phyloP scores from a whole-genome alignment of 1,140 invertebrate genomes.

The Ladona fulva region DNA sequence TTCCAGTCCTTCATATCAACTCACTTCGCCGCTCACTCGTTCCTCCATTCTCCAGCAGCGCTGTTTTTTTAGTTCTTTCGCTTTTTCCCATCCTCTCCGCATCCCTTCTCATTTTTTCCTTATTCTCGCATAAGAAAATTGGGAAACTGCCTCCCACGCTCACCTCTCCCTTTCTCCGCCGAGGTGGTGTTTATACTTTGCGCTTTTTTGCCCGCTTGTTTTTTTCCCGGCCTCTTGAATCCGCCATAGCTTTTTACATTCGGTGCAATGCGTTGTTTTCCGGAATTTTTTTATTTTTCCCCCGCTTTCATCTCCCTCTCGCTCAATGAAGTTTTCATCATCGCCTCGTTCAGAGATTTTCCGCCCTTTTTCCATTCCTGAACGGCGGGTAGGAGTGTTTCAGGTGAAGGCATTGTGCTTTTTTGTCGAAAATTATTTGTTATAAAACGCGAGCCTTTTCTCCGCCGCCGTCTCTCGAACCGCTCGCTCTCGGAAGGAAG shows the following conservation, averaged over 20 bases:
- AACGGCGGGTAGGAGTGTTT: no score
- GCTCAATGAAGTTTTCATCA: no score
- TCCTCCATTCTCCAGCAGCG: background rate
- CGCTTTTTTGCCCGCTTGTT: constrained; percentile 3
- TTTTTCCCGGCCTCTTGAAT: background rate
- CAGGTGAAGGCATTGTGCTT: no score
- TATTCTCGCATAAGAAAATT: background rate
- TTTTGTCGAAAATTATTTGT: no score
- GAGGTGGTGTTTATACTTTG: background rate
- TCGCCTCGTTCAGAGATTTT: no score
- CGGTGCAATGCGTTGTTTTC: background rate
- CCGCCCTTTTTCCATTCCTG: no score
- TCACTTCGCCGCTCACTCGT: background rate
- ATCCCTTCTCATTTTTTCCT: background rate
- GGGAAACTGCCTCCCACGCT: background rate
- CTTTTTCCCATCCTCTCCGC: background rate
- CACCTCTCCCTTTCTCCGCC: background rate
- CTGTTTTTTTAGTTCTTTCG: background rate
- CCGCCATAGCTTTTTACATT: background rate
- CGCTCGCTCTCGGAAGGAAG: no score
- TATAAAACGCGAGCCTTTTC: no score
- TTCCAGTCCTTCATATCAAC: background rate
- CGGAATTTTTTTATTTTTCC: no score
- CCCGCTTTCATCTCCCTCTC: no score
- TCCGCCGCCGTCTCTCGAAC: no score